Evolutionary conservation across 2,797 vertebrate genomes (phyloP).

Genomic region (Acrocephalus scirpaceus): DNA sequence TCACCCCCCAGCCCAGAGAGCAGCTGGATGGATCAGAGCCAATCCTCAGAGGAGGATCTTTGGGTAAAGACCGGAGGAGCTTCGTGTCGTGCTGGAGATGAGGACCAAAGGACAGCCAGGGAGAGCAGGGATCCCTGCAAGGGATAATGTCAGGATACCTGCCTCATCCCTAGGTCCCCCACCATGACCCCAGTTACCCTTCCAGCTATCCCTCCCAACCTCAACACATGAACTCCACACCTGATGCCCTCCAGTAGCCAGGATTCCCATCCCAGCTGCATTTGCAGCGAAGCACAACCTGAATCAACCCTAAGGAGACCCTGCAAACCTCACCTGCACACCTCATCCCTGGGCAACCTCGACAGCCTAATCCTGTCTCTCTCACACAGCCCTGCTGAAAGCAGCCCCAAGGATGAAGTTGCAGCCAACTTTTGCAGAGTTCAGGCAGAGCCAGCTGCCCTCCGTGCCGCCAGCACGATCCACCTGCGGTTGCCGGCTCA

Average conservation of each 20-base stretch:
- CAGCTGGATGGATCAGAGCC: neutral
- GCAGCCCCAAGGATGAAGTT: rapidly evolving
- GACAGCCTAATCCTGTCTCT: too few species aligned
- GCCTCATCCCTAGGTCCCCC: rapidly evolving
- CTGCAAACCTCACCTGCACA: neutral
- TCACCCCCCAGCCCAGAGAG: neutral
- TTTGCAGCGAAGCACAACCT: neutral
- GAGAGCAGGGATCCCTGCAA: neutral
- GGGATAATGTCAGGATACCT: too few species aligned
- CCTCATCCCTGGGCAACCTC: neutral
- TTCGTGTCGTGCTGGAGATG: neutral
- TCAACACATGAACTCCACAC: rapidly evolving
- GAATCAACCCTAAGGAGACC: neutral
- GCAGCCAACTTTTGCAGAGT: neutral
- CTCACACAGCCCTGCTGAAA: rapidly evolving
- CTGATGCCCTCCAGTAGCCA: neutral
- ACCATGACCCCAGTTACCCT: rapidly evolving
- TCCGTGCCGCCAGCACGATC: neutral
- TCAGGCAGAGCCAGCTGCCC: neutral
- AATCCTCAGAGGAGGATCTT: neutral
- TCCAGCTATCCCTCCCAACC: neutral
- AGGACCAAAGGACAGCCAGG: neutral
- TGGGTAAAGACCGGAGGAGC: neutral
- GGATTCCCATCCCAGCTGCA: neutral
- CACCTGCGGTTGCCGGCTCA: slow-evolving; percentile 63